Base-by-base conservation (phyloP, 2,797 vertebrate genomes). In the Cetoscarus ocellatus region DNA sequence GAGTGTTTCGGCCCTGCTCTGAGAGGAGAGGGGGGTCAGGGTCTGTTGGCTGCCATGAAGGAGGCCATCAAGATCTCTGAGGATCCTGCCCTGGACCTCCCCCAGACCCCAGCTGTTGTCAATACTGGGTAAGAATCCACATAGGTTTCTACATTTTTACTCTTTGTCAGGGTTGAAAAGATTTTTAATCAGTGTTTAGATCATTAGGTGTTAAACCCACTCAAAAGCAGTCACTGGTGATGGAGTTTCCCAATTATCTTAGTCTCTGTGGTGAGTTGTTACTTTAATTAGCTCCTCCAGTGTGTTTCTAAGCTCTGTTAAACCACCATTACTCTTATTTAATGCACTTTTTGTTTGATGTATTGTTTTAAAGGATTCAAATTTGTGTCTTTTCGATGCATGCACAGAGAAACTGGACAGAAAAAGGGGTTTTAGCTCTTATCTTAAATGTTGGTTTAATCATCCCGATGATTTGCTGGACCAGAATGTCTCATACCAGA, bases 1-100 rank as follows among this genome's bases (percentile, higher is more conserved):
- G 98, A 99, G 92, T 99, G 98, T 84, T 99, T 99, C 0, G 98
- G 98, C 12, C 98, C 98, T 0, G 98, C 98, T 42, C 95, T 99
- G 40, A 94, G 98, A 69, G 98, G 98, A 44, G 98, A 99, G 88
- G 98, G 98, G 52, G 98, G 98, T 53, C 97, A 97, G 12, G 98
- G 98, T 72, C 92, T 99, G 61, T 77, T 99, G 88, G 95, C 95
- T 0, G 96, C 96, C 69, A 98, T 99, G 97, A 93, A 97, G 64
- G 97, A 97, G 51, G 97, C 98, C 81, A 98, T 98, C 70, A 96
- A 96, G 83, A 99, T 99, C 82, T 96, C 98, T 2, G 96, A 98
- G 76, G 96, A 97, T 90, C 98, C 98, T 0, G 76, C 95, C 36
- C 91, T 97, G 27, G 97, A 99, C 88, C 94, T 99, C 49, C 98